Conservation (phyloP, 1,140 invertebrate species). For the Drosophila sp. region DNA sequence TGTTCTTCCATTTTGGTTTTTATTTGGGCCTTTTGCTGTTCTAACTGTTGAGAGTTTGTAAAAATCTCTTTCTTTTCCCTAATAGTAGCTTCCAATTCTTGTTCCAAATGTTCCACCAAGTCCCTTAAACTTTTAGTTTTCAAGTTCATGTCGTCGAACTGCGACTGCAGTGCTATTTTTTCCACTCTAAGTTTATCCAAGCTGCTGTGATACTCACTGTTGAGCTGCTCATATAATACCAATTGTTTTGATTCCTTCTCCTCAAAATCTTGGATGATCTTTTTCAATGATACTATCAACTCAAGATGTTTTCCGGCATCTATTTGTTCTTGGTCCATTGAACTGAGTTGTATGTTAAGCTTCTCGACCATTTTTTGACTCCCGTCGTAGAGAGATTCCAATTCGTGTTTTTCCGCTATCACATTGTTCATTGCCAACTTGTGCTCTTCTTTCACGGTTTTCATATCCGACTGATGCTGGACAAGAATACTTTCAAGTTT, state of each 20-base stretch:
- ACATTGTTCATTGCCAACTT: conserved; percentile 22
- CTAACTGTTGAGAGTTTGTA: neutral
- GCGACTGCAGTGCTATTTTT: conserved; percentile 20
- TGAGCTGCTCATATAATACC: conserved; percentile 21
- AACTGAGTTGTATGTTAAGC: conserved; percentile 25
- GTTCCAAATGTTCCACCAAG: neutral
- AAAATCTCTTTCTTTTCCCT: neutral
- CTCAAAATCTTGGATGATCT: conserved; percentile 26
- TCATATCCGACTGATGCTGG: conserved; percentile 11
- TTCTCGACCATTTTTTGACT: conserved; percentile 40
- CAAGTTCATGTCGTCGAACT: conserved; percentile 9
- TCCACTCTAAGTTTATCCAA: conserved; percentile 34
- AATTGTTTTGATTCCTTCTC: conserved; percentile 30
- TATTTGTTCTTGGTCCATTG: neutral
- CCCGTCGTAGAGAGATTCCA: conserved; percentile 32
- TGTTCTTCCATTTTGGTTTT: neutral
- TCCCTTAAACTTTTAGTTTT: neutral
- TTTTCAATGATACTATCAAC: conserved; percentile 6
- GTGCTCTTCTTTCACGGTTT: conserved; percentile 15
- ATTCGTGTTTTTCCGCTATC: conserved; percentile 39
- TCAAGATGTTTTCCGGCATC: neutral
- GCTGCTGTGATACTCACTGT: conserved; percentile 1
- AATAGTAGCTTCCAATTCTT: neutral
- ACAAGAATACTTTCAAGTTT: neutral
- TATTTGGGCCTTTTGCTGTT: neutral